A percentile compares a stretch with the other conserved stretches of the same genome.
Conservation (phyloP, 2,113 vertebrate genomes). For the Nematolebias whitei region DNA sequence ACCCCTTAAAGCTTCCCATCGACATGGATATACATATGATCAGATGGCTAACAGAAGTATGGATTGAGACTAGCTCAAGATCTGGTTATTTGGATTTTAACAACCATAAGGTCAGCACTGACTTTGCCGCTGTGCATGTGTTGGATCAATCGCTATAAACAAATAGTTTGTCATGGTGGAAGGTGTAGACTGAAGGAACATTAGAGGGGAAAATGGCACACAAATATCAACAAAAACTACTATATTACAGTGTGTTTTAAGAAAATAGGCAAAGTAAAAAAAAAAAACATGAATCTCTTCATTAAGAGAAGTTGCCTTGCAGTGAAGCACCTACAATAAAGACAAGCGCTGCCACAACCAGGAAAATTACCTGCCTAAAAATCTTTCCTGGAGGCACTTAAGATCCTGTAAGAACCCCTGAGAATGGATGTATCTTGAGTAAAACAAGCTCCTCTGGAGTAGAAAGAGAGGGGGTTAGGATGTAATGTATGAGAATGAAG, state of each 20-base stretch:
- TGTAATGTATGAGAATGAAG: slow-evolving; percentile 53
- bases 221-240: not conserved
- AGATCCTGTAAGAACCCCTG: slow-evolving; percentile 75
- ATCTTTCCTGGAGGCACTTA: slow-evolving; percentile 81
- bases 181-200: slow-evolving; percentile 1
- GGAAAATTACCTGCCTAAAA: slow-evolving; percentile 82
- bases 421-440: slow-evolving; percentile 69
- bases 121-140: slow-evolving; percentile 30
- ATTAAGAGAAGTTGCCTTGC: slow-evolving; percentile 66
- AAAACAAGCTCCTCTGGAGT: slow-evolving; percentile 70
- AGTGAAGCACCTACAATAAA: slow-evolving; percentile 77
- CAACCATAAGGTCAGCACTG: slow-evolving; percentile 47
- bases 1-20: slow-evolving; percentile 67
- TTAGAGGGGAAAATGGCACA: not conserved
- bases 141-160: slow-evolving; percentile 26
- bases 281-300: slow-evolving; percentile 56
- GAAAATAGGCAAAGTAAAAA: not conserved
- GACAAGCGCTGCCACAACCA: slow-evolving; percentile 76
- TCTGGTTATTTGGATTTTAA: slow-evolving; percentile 57
- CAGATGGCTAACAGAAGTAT: slow-evolving; percentile 69
- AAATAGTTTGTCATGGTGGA: slow-evolving; percentile 10
- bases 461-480: slow-evolving; percentile 31
- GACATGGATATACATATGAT: slow-evolving; percentile 63
- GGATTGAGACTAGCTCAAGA: slow-evolving; percentile 53
- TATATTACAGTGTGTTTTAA: not conserved